phyloP scores from a whole-genome alignment of 2,888 invertebrate species.

The Metacarcinus magister region DNA sequence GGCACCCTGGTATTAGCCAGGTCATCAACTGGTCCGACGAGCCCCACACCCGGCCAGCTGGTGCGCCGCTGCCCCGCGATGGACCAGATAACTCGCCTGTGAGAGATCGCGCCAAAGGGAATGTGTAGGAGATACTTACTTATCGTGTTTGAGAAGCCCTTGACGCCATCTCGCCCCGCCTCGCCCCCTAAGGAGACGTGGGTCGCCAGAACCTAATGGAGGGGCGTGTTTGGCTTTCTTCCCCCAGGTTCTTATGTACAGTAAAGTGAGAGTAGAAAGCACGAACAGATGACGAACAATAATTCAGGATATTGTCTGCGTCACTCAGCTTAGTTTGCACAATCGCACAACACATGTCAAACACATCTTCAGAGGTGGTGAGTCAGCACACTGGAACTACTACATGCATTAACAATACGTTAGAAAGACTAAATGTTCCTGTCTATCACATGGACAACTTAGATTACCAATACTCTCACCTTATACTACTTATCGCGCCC shows the following conservation, averaged over 20 bases:
- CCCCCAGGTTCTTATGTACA: not conserved
- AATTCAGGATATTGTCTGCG: not conserved
- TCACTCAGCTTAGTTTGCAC: not conserved
- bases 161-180: not conserved
- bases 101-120: slow-evolving; percentile 31
- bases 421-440: not conserved
- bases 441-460: slow-evolving; percentile 1
- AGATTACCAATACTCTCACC: not conserved
- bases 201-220: not conserved
- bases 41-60: slow-evolving; percentile 7
- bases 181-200: not conserved
- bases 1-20: slow-evolving; percentile 41
- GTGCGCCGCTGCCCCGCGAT: slow-evolving; percentile 29
- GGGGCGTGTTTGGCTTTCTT: not conserved
- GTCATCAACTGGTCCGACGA: slow-evolving; percentile 7
- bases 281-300: not conserved
- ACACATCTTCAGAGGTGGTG: not conserved
- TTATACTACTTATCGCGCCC: not conserved
- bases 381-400: not conserved
- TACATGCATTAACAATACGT: not conserved
- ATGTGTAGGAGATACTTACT: not conserved
- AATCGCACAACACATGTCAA: not conserved
- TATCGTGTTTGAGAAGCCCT: not conserved
- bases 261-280: not conserved
- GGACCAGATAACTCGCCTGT: slow-evolving; percentile 17